Percentiles rank a stretch among this genome's conserved stretches.
Evolutionary conservation across 2,797 vertebrate genomes (phyloP).

Genomic region (Tolypeutes matacus): DNA sequence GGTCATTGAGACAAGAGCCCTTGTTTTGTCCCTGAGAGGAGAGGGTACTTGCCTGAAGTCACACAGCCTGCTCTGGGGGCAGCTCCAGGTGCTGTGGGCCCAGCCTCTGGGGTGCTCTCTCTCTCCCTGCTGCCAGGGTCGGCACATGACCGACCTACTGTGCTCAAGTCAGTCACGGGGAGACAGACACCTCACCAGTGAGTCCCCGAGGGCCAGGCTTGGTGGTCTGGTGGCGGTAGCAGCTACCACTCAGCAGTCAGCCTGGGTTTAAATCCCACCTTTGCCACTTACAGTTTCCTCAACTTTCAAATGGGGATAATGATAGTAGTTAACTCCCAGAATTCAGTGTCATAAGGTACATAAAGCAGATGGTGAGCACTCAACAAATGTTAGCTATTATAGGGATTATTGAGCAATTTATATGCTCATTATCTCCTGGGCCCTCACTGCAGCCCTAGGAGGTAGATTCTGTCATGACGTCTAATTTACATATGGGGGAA

Average conservation of each 20-base stretch:
- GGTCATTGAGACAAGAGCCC: not conserved
- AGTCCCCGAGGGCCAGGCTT: not conserved
- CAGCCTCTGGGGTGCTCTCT: not conserved
- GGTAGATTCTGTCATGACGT: not conserved
- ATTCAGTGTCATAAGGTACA: not conserved
- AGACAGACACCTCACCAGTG: not conserved
- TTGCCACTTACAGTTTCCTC: not conserved
- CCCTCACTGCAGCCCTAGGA: not conserved
- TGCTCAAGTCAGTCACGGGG: not conserved
- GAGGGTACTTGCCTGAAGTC: too few relatives aligned
- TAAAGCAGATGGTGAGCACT: not conserved
- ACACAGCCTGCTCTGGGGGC: not conserved
- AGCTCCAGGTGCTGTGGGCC: not conserved
- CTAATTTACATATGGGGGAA: too few relatives aligned
- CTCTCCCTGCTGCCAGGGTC: not conserved
- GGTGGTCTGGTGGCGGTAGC: not conserved
- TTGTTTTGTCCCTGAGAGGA: not conserved
- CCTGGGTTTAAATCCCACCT: not conserved
- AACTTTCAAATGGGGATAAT: not conserved
- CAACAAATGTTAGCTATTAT: not conserved
- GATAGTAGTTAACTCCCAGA: not conserved
- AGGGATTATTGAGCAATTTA: not conserved
- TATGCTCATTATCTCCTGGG: not conserved
- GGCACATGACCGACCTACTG: not conserved
- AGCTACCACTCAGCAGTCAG: not conserved